Percentiles rank a stretch among this genome's conserved stretches.
phyloP scores from a whole-genome alignment of 1,140 invertebrate species.

The Drosophila kikkawai region DNA sequence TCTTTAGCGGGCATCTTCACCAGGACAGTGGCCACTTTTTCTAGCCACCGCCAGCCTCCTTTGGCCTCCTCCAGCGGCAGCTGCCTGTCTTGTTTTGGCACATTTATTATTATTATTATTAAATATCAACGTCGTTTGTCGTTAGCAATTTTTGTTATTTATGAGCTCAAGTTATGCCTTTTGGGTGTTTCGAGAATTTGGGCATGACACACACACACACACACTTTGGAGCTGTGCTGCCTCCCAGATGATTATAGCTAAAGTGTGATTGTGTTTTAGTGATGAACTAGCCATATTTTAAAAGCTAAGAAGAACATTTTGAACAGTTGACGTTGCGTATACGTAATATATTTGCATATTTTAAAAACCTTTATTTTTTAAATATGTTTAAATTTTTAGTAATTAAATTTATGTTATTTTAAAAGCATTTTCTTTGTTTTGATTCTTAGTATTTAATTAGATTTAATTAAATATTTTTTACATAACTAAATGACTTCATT shows the following conservation, averaged over 20 bases:
- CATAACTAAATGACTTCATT: not conserved
- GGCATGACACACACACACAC: slow-evolving; percentile 43
- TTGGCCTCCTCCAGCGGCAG: slow-evolving; percentile 35
- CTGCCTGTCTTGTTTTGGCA: slow-evolving; percentile 71
- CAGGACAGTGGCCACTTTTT: slow-evolving; percentile 42
- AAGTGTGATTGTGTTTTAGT: slow-evolving; percentile 19
- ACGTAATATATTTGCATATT: not conserved
- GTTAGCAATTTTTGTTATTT: slow-evolving; percentile 83
- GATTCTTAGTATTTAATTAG: not conserved
- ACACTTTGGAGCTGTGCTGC: slow-evolving; percentile 26
- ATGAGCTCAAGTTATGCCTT: slow-evolving; percentile 84
- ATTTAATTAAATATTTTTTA: not conserved
- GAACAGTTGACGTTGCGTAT: not conserved
- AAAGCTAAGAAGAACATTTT: not conserved
- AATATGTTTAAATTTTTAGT: not conserved
- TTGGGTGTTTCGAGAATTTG: slow-evolving; percentile 83
- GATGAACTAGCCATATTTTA: not conserved
- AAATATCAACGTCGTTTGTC: slow-evolving; percentile 80
- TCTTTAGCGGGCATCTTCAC: slow-evolving; percentile 33
- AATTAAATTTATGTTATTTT: not conserved
- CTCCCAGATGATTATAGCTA: slow-evolving; percentile 25
- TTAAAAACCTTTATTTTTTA: not conserved
- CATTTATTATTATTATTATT: slow-evolving; percentile 81
- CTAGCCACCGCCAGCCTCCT: slow-evolving; percentile 16
- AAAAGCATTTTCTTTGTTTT: not conserved